phyloP scores from a whole-genome alignment of 2,888 invertebrate species.

The Drosophila prolongata region DNA sequence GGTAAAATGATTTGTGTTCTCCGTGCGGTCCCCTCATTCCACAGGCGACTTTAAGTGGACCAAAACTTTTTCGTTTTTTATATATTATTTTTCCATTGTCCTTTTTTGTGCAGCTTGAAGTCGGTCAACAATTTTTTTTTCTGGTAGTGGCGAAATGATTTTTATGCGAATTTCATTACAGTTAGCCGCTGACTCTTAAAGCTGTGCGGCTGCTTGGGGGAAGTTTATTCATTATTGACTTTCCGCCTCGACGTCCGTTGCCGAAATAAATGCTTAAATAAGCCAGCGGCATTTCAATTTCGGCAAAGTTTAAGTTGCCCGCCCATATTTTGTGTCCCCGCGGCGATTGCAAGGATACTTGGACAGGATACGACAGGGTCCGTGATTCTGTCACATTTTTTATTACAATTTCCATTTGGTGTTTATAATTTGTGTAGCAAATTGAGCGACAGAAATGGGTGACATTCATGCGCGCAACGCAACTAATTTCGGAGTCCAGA shows the following conservation, averaged over 20 bases:
- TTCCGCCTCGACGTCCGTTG: constrained; percentile 44
- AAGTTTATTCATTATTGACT: constrained; percentile 71
- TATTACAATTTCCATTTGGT: constrained; percentile 65
- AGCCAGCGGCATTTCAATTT: constrained; percentile 73
- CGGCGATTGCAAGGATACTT: constrained; percentile 11
- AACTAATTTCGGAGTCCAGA: constrained; percentile 65
- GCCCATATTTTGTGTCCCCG: constrained; percentile 15
- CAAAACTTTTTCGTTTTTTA: constrained; percentile 3
- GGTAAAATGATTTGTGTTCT: background rate
- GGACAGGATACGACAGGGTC: constrained; percentile 5
- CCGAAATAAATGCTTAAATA: constrained; percentile 68
- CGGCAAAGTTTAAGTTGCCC: constrained; percentile 47
- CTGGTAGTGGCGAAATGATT: constrained; percentile 62
- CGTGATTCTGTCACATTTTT: constrained; percentile 37
- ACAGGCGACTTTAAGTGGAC: constrained; percentile 1
- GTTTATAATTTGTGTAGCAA: constrained; percentile 75
- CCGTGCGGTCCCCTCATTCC: background rate
- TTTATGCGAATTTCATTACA: constrained; percentile 77
- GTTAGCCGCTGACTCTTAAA: constrained; percentile 61
- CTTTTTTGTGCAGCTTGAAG: constrained; percentile 47
- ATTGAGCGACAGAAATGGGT: constrained; percentile 66
- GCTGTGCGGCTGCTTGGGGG: constrained; percentile 31
- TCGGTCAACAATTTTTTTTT: constrained; percentile 61
- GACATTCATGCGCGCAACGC: constrained; percentile 58
- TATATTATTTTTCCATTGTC: constrained; percentile 9